phyloP scores from a whole-genome alignment of 2,888 invertebrate genomes.

The Physocephala rufipes region DNA sequence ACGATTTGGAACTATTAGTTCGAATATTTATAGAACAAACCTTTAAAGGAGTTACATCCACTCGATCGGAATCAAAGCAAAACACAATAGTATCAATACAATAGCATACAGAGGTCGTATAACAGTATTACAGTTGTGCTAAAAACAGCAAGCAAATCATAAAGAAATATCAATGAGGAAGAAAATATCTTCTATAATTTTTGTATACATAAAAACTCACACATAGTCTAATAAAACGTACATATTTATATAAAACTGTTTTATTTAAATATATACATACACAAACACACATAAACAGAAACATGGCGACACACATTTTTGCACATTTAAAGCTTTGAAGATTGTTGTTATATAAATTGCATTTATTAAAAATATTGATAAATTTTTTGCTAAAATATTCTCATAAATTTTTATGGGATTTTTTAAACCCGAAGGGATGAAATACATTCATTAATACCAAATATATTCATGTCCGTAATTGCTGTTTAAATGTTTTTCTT shows the following conservation, averaged over 20 bases:
- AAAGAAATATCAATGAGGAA: background rate
- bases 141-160: background rate
- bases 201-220: background rate
- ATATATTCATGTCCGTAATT: background rate
- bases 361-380: background rate
- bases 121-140: slow-evolving; percentile 15
- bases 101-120: background rate
- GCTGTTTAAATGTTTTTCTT: background rate
- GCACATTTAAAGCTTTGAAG: background rate
- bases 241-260: background rate
- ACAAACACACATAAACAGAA: background rate
- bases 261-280: background rate
- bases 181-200: background rate
- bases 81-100: background rate
- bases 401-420: background rate
- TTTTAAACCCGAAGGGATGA: background rate
- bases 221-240: background rate
- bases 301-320: background rate
- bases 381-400: background rate
- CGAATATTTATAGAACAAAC: no score
- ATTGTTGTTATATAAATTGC: background rate
- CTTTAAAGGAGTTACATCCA: no score
- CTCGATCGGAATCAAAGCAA: no score
- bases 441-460: background rate
- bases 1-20: no score